Evolutionary conservation across 2,797 vertebrate genomes (phyloP).

Genomic region (Dermochelys coriacea): DNA sequence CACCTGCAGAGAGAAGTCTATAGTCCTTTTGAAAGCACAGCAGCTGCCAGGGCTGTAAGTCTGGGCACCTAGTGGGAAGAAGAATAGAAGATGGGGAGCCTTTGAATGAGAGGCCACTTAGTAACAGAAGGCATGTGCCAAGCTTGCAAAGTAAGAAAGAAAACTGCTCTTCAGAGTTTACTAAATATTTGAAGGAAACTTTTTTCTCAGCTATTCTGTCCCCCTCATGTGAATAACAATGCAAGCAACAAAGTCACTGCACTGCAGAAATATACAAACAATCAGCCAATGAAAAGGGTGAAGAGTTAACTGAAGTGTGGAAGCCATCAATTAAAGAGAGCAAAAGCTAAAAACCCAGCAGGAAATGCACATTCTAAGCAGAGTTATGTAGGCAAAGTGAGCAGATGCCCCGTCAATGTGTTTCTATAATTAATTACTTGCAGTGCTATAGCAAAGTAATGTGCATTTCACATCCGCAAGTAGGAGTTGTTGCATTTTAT

Average conservation of each 20-base stretch:
- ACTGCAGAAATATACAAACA: conserved; percentile 83
- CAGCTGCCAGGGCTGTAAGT: conserved; percentile 91
- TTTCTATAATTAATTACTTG: conserved; percentile 70
- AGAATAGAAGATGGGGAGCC: conserved; percentile 84
- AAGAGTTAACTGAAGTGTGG: conserved; percentile 84
- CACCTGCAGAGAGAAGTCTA: conserved; percentile 89
- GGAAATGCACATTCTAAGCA: conserved; percentile 85
- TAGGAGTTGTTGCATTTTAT: neutral
- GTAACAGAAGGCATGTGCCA: conserved; percentile 93
- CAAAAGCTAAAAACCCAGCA: conserved; percentile 86
- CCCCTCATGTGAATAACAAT: conserved; percentile 81
- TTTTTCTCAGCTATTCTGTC: conserved; percentile 78
- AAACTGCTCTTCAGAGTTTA: conserved; percentile 85
- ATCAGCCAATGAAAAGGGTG: conserved; percentile 76
- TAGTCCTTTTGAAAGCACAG: conserved; percentile 87
- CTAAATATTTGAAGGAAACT: conserved; percentile 82
- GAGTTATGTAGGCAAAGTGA: conserved; percentile 80
- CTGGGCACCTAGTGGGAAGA: conserved; percentile 87
- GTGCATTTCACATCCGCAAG: neutral
- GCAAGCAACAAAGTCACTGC: conserved; percentile 78
- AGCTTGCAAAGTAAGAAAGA: conserved; percentile 86
- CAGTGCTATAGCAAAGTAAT: conserved; percentile 71
- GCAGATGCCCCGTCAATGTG: conserved; percentile 85
- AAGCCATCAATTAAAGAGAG: conserved; percentile 87
- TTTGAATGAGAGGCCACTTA: conserved; percentile 91